Evolutionary conservation across 1,140 invertebrate genomes (phyloP).

Genomic region (Elymnias hypermnestra): DNA sequence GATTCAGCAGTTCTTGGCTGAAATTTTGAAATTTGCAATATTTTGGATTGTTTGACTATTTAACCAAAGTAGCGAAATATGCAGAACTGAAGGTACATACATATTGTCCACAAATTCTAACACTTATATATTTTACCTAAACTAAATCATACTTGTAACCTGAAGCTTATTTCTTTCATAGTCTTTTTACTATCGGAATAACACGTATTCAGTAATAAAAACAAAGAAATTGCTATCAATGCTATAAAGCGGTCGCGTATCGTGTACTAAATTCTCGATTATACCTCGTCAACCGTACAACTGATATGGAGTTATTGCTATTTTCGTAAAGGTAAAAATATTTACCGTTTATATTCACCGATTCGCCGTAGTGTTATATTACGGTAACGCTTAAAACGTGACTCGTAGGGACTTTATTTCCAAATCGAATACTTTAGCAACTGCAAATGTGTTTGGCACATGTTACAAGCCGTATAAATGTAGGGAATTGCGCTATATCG

Average conservation of each 20-base stretch:
- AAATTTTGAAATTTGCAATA: too few relatives aligned
- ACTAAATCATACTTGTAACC: too few relatives aligned
- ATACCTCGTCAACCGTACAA: conserved; percentile 31
- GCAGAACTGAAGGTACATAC: too few relatives aligned
- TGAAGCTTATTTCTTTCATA: too few relatives aligned
- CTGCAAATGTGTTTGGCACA: conserved; percentile 13
- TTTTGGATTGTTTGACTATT: too few relatives aligned
- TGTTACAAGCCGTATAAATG: conserved; percentile 27
- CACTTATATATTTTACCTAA: too few relatives aligned
- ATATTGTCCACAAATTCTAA: too few relatives aligned
- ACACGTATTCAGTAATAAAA: conserved; percentile 22
- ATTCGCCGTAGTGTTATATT: background rate
- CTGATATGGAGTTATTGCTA: conserved; percentile 42
- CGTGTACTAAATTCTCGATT: conserved; percentile 51
- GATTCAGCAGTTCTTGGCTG: too few relatives aligned
- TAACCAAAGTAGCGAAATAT: too few relatives aligned
- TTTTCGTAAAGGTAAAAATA: conserved; percentile 30
- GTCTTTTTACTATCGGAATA: conserved; percentile 1
- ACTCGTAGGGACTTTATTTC: conserved; percentile 8
- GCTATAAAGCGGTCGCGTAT: conserved; percentile 29
- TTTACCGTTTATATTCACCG: conserved; percentile 7
- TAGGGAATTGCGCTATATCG: conserved; percentile 24
- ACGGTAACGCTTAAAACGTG: conserved; percentile 5
- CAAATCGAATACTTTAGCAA: background rate
- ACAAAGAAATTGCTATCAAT: conserved; percentile 22